Evolutionary conservation across 2,797 vertebrate species (phyloP), one percentile per base, ranked within the genome.

Genomic region (Remorina albescens): DNA sequence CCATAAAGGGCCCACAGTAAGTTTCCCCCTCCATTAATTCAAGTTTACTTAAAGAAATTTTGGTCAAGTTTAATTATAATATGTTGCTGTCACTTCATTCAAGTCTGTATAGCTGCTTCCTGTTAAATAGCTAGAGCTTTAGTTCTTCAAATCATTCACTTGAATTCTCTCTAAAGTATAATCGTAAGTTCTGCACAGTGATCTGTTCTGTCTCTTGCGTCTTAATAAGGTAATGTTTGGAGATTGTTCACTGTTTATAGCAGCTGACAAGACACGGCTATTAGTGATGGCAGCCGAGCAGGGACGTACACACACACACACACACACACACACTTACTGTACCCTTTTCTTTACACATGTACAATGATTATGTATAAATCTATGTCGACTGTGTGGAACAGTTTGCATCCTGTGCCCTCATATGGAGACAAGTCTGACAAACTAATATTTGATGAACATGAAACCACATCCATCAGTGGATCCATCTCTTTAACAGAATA

Each of bases 181-280:
- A 34, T 28, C 13, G 37, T 26, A 32, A 9, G 13, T 36, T 34
- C 32, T 47, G 30, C 41, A 12, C 19, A 36, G 65, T 25, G 30
- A 30, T 64, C 74, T 81, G 30, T 42, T 49, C 64, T 32, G 60
- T 70, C 49, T 69, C 67, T 88, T 74, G 88, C 95, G 95, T 89
- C 97, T 98, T 98, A 96, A 98, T 97, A 98, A 97, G 97, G 97
- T 93, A 97, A 97, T 98, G 96, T 98, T 98, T 98, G 95, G 88
- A 91, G 92, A 95, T 94, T 89, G 91, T 93, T 85, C 88, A 88
- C 55, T 92, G 91, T 94, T 91, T 93, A 91, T 79, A 90, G 90
- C 74, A 80, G 85, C 79, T 62, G 82, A 92, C 70, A 79, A 77
- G 84, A 78, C 63, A 49, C 60, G 78, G 67, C 86, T 78, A 63